A percentile compares a stretch with the other conserved stretches of the same genome.
phyloP scores from a whole-genome alignment of 1,140 invertebrate genomes.

The Ceratosolen fusciceps region DNA sequence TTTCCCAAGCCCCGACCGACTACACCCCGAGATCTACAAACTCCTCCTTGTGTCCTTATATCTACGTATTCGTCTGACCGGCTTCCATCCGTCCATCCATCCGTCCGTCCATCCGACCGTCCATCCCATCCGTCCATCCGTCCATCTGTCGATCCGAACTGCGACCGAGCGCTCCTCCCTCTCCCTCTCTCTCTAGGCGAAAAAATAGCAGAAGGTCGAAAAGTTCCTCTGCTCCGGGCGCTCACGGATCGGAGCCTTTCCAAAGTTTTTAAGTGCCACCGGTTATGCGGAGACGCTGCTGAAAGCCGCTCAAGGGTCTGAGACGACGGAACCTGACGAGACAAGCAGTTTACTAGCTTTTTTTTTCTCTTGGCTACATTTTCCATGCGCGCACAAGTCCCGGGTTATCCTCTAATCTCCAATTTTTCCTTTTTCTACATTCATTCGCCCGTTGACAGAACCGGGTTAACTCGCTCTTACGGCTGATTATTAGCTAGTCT shows the following conservation, averaged over 20 bases:
- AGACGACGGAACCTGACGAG: too few relatives aligned
- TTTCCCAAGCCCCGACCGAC: constrained; percentile 1
- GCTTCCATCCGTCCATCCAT: neutral
- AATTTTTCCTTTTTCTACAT: too few relatives aligned
- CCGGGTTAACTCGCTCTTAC: too few relatives aligned
- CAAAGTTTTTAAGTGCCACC: constrained; percentile 32
- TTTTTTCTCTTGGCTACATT: too few relatives aligned
- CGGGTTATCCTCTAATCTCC: too few relatives aligned
- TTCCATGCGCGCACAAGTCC: too few relatives aligned
- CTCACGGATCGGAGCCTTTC: constrained; percentile 24
- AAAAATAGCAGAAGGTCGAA: neutral
- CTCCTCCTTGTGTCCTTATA: constrained; percentile 4
- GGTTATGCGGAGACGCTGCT: neutral
- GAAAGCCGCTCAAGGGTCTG: too few relatives aligned
- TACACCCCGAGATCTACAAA: neutral
- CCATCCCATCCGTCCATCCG: neutral
- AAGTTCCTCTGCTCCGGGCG: constrained; percentile 27
- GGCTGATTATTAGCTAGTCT: too few relatives aligned
- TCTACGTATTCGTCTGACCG: neutral
- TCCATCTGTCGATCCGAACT: constrained; percentile 24
- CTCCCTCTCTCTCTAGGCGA: constrained; percentile 9
- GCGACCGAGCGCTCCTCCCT: neutral
- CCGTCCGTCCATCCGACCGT: neutral
- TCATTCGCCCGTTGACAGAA: too few relatives aligned
- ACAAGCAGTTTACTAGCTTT: too few relatives aligned